Percentiles rank a stretch among this genome's conserved stretches.
Conservation (phyloP, 2,113 vertebrate species). For the Zonotrichia leucophrys region DNA sequence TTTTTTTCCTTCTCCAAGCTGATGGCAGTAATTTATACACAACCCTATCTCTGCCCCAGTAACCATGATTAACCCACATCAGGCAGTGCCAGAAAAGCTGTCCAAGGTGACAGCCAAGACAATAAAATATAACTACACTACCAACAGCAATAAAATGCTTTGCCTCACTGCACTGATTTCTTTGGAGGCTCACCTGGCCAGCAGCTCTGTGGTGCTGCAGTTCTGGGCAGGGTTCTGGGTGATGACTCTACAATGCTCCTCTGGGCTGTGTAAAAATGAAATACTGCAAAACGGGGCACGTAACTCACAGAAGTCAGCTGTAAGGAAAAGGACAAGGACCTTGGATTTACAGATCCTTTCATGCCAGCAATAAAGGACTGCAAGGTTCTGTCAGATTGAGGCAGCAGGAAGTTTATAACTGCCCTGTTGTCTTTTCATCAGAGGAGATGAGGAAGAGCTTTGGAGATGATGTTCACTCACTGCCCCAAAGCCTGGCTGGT, state of each 20-base stretch:
- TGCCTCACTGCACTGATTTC: not conserved
- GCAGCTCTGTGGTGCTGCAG: not conserved
- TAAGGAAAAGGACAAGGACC: not conserved
- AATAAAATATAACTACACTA: slow-evolving; percentile 24
- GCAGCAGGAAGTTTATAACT: not conserved
- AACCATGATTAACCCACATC: slow-evolving; percentile 1
- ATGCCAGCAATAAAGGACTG: not conserved
- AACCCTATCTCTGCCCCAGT: not conserved
- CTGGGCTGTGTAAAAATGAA: not conserved
- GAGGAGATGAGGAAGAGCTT: not conserved
- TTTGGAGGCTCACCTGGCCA: slow-evolving; percentile 13
- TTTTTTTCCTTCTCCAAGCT: not conserved
- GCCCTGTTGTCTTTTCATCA: not conserved
- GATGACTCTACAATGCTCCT: not conserved
- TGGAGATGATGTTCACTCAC: rapidly evolving
- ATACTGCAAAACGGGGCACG: not conserved
- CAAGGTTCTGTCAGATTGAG: not conserved
- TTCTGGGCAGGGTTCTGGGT: not conserved
- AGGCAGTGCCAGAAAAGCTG: slow-evolving; percentile 24
- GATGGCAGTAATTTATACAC: not conserved
- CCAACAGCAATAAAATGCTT: not conserved
- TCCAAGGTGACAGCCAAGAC: not conserved
- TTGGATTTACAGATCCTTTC: not conserved
- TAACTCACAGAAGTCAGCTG: not conserved
- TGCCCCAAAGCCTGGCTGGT: not conserved